These are phyloP conservation scores for Bombyx mandarina DNA, from an alignment of 1,140 invertebrate species.

Conservation along the genomic window DNA sequence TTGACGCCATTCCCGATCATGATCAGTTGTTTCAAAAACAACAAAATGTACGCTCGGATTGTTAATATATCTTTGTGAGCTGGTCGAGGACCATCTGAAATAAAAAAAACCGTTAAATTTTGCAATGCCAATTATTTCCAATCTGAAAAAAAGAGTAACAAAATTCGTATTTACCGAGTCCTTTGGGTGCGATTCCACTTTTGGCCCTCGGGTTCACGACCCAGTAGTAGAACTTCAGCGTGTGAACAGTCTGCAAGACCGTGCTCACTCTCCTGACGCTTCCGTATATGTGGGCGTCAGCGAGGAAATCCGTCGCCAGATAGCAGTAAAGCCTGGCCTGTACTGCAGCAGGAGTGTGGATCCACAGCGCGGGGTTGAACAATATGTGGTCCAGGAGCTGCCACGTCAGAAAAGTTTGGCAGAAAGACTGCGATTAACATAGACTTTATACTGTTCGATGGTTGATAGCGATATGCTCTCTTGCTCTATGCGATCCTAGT, in stretches of 20 bases:
- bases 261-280: conserved; percentile 97
- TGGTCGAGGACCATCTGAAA: conserved; percentile 92
- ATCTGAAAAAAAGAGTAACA: neutral
- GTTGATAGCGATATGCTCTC: conserved; percentile 49
- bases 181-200: conserved; percentile 95
- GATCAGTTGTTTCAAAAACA: conserved; percentile 96
- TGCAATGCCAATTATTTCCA: neutral
- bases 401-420: conserved; percentile 75
- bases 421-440: conserved; percentile 62
- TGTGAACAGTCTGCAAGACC: conserved; percentile 97
- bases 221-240: conserved; percentile 99
- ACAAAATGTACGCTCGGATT: conserved; percentile 93
- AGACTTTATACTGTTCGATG: conserved; percentile 62
- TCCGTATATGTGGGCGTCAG: conserved; percentile 97
- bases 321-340: conserved; percentile 97
- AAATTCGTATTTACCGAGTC: conserved; percentile 79
- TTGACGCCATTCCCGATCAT: conserved; percentile 97
- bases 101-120: neutral
- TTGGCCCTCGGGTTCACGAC: conserved; percentile 95
- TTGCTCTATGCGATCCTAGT: conserved; percentile 34
- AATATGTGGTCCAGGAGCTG: conserved; percentile 98
- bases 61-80: conserved; percentile 94
- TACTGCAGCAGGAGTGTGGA: conserved; percentile 96
- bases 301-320: conserved; percentile 97
- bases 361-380: conserved; percentile 99